Percentiles rank a stretch among this genome's conserved stretches.
Conservation (phyloP, 2,888 invertebrate genomes). For the Lasioglossum marginatum region DNA sequence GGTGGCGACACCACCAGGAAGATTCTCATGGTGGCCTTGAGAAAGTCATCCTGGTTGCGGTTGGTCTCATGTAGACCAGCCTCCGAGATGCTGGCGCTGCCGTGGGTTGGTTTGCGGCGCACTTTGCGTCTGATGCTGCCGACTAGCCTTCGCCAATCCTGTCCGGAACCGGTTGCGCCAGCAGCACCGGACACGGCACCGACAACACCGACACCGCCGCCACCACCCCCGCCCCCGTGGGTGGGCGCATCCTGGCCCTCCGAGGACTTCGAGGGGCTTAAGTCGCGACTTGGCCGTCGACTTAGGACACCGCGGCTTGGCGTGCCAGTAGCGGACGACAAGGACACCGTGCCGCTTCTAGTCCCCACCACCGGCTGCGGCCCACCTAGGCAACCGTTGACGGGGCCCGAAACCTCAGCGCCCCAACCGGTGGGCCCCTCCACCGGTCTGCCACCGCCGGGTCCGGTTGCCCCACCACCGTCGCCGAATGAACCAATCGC, state of each 20-base stretch:
- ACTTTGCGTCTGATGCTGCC: conserved; percentile 83
- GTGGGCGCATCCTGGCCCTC: conserved; percentile 65
- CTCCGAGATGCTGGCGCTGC: conserved; percentile 73
- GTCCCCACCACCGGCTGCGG: conserved; percentile 53
- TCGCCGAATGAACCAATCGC: conserved; percentile 58
- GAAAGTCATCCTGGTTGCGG: conserved; percentile 88
- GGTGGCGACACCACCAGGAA: conserved; percentile 91
- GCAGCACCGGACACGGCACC: conserved; percentile 59
- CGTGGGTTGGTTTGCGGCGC: conserved; percentile 76
- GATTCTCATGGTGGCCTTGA: conserved; percentile 90
- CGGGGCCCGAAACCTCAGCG: conserved; percentile 40
- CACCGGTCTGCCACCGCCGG: conserved; percentile 44
- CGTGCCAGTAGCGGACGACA: conserved; percentile 71
- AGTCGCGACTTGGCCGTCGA: conserved; percentile 80
- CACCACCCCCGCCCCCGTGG: conserved; percentile 70
- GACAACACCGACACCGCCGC: conserved; percentile 43
- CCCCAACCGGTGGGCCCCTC: conserved; percentile 34
- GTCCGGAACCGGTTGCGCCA: conserved; percentile 69
- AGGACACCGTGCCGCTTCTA: conserved; percentile 79
- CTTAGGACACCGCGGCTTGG: conserved; percentile 77
- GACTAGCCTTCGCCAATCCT: conserved; percentile 84
- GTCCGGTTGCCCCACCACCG: conserved; percentile 56
- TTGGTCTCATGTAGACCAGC: conserved; percentile 69
- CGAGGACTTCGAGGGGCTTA: conserved; percentile 78
- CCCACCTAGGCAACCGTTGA: conserved; percentile 43